Evolutionary conservation across 2,113 vertebrate species (phyloP).

Genomic region (Anser brachyrhynchus): DNA sequence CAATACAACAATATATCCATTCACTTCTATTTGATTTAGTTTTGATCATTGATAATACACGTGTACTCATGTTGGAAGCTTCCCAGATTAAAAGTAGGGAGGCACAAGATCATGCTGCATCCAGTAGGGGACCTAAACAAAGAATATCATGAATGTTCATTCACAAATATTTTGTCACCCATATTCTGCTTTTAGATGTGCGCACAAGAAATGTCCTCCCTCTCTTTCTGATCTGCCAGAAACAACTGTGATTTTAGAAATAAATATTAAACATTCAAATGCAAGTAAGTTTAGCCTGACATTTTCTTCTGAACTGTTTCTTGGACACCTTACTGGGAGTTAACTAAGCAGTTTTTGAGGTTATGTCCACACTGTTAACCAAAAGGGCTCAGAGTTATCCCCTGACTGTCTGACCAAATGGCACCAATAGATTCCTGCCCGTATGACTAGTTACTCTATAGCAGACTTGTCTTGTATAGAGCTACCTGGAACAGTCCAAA

Average conservation of each 20-base stretch:
- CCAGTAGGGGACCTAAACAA: background rate
- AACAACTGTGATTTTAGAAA: background rate
- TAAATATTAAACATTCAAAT: background rate
- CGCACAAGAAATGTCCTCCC: background rate
- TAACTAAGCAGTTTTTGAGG: background rate
- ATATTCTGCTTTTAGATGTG: background rate
- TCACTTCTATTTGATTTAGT: background rate
- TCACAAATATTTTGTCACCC: background rate
- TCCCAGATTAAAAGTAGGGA: background rate
- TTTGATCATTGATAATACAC: background rate
- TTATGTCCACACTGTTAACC: background rate
- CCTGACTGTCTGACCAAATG: background rate
- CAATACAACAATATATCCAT: background rate
- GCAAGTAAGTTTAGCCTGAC: background rate
- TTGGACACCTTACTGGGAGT: background rate
- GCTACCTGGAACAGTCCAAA: background rate
- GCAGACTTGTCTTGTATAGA: background rate
- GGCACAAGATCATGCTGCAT: background rate
- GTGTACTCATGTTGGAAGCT: background rate
- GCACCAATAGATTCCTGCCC: background rate
- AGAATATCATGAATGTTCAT: background rate
- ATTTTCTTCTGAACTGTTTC: background rate
- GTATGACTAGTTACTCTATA: background rate
- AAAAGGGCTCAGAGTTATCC: background rate
- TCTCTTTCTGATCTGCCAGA: background rate